Evolutionary conservation across 2,797 vertebrate species (phyloP).

Genomic region (Petrocephalus schoutedeni): DNA sequence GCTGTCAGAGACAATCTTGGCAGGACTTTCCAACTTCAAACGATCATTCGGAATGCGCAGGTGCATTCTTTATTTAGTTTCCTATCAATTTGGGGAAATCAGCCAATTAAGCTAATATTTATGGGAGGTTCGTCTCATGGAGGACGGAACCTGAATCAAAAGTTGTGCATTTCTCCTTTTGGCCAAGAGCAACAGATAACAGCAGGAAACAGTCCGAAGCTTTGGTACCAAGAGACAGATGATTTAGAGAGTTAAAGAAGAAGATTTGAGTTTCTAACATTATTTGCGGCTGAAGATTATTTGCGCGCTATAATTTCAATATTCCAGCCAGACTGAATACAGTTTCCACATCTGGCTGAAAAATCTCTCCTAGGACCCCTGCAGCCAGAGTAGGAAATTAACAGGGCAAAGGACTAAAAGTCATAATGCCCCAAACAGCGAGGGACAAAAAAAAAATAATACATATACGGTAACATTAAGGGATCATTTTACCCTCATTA

Average conservation of each 20-base stretch:
- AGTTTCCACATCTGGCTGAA: neutral
- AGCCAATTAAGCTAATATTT: slow-evolving; percentile 10
- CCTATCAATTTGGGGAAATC: neutral
- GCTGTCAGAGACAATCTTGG: slow-evolving; percentile 3
- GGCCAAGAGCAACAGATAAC: neutral
- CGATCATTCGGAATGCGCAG: slow-evolving; percentile 8
- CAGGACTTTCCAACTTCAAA: slow-evolving; percentile 17
- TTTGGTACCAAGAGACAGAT: neutral
- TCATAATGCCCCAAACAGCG: neutral
- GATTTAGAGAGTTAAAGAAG: neutral
- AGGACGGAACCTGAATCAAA: neutral
- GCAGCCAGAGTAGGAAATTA: neutral
- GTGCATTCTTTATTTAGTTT: slow-evolving; percentile 1
- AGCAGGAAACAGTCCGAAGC: neutral
- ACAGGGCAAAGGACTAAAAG: neutral
- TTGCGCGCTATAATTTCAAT: neutral
- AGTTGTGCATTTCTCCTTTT: neutral
- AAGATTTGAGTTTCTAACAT: neutral
- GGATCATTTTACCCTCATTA: no score
- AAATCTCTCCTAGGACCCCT: neutral
- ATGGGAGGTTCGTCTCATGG: neutral
- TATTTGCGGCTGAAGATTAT: neutral
- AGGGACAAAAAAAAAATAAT: neutral
- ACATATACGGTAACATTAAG: no score
- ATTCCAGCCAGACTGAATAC: neutral